Conservation (phyloP, 2,888 invertebrate genomes). For the Himalopsyche tibetana region DNA sequence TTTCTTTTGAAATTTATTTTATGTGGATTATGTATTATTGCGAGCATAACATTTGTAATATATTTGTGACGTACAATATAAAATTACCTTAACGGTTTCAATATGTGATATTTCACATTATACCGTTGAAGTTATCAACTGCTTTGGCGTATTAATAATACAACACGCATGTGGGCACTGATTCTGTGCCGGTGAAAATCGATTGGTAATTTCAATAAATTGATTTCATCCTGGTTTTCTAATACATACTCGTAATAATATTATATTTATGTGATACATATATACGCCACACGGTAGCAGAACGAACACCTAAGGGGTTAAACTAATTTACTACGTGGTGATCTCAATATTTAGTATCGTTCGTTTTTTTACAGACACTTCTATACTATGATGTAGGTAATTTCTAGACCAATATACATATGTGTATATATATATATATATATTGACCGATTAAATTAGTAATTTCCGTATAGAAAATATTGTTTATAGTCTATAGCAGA, state of each 20-base stretch:
- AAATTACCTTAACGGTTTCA: too few species aligned
- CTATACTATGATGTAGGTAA: neutral
- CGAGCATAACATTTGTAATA: too few species aligned
- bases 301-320: conserved; percentile 28
- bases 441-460: neutral
- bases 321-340: conserved; percentile 3
- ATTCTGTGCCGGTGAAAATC: neutral
- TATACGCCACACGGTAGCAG: neutral
- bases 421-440: neutral
- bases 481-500: neutral
- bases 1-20: too few species aligned
- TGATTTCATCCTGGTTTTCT: conserved; percentile 42
- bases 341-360: neutral
- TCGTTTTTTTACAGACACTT: neutral
- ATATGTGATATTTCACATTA: neutral
- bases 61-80: too few species aligned
- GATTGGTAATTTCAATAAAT: conserved; percentile 40
- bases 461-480: neutral
- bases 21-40: too few species aligned
- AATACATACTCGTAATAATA: neutral
- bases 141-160: conserved; percentile 17
- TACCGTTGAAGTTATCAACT: neutral
- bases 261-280: neutral
- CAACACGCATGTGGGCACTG: neutral
- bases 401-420: neutral